Percentiles rank a stretch among this genome's conserved stretches.
Conservation (phyloP, 2,113 vertebrate species). For the Oxyura jamaicensis region DNA sequence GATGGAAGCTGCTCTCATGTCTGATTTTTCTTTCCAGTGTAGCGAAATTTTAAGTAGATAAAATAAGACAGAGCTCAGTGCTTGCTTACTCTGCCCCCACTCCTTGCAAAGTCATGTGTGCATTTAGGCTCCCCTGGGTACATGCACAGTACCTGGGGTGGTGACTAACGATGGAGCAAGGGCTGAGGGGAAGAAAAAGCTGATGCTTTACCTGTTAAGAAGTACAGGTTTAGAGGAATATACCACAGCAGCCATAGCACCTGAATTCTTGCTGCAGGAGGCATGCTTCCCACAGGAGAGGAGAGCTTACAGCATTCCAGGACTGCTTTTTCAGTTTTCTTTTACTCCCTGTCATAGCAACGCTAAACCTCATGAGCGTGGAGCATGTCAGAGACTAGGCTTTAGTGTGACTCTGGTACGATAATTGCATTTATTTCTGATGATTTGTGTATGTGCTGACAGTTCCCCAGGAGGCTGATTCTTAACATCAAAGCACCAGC, state of each 20-base stretch:
- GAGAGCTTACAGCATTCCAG: neutral
- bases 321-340: neutral
- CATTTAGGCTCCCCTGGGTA: neutral
- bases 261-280: neutral
- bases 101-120: neutral
- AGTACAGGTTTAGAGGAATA: neutral
- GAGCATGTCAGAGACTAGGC: rapidly evolving
- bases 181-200: neutral
- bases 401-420: neutral
- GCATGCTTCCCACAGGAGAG: neutral
- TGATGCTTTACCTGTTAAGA: neutral
- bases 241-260: neutral
- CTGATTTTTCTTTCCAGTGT: neutral
- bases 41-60: neutral
- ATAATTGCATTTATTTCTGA: neutral
- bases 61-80: neutral
- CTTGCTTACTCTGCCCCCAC: neutral
- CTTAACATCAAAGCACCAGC: neutral
- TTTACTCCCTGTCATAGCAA: neutral
- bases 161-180: neutral
- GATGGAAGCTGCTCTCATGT: neutral
- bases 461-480: neutral
- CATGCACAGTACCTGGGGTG: neutral
- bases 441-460: neutral
- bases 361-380: rapidly evolving